These are phyloP conservation scores for Limosa lapponica DNA, from an alignment of 2,797 vertebrate genomes.

Conservation along the genomic window DNA sequence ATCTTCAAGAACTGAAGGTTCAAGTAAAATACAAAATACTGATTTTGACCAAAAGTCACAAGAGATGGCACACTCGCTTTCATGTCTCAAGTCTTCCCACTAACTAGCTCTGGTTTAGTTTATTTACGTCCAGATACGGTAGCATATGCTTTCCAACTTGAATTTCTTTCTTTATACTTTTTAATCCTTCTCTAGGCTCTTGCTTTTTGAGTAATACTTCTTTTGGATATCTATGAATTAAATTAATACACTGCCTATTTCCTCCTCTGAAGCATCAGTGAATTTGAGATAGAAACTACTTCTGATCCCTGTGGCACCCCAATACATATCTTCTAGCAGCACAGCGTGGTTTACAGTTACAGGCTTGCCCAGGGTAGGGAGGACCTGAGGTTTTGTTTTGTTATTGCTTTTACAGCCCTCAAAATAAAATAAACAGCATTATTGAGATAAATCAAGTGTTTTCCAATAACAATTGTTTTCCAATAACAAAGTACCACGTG, in stretches of 20 bases:
- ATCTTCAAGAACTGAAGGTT: neutral
- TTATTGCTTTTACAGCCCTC: neutral
- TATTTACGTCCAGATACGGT: neutral
- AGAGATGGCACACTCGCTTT: neutral
- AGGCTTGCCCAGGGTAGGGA: neutral
- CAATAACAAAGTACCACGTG: neutral
- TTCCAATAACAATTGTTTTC: neutral
- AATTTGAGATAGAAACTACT: neutral
- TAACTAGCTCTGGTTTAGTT: neutral
- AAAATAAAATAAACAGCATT: neutral
- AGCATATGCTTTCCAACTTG: neutral
- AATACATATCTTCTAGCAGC: neutral
- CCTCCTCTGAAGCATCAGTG: neutral
- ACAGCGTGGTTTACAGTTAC: neutral
- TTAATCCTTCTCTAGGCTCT: neutral
- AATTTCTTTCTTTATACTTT: neutral
- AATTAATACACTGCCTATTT: neutral
- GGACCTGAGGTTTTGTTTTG: neutral
- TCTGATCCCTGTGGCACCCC: neutral
- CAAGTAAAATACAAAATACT: neutral
- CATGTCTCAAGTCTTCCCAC: accelerated
- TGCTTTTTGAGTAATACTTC: neutral
- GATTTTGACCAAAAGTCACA: neutral
- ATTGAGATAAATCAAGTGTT: conserved; percentile 1
- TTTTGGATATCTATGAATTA: neutral